Base-by-base conservation (phyloP, 2,888 invertebrate genomes). In the Synanthedon tipuliformis region DNA sequence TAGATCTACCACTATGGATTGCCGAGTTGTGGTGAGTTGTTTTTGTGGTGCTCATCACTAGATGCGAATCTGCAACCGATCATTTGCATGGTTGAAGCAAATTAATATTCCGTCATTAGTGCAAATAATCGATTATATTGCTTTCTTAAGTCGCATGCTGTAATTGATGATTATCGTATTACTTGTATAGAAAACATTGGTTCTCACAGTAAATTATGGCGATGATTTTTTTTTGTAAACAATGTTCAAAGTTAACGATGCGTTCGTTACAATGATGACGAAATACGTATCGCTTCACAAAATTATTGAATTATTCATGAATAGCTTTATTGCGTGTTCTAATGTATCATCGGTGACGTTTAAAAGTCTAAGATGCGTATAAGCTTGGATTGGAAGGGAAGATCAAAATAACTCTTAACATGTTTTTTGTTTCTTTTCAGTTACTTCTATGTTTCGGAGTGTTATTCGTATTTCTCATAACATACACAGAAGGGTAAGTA, bases 1-100 rank as follows among this genome's bases (percentile, higher is more conserved):
- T 68, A 70, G 63, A 63, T 55, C 59, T 57, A 61, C 57, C 61
- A 75, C 66, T 69, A 86, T 86, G 86, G 81, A 83, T 77, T 82
- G 73, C 64, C 76, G 78, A 66, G 68, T 71, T 54, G 66, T 71
- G 82, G 86, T 86, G 66, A 69, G 85, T 78, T 54, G 49, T 49
- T 49, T 49, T 49, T 49, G 45, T 45, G 15, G 7, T 13, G 13
- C 7, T n/a, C 13, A n/a, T n/a, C n/a, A 41, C 12, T 41, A 41
- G 41, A 41, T 41, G 45, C 15, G 45, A 13, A 45, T 45, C 15
- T 45, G 15, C 45, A 45, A n/a, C 13, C 45, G 7, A 15, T 8
- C n/a, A 45, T 45, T 45, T 45, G 15, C 45, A 12, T 45, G 45
- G 45, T 45, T n/a, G 2, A 10, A 8, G 45, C 45, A 13, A 13